These are phyloP conservation scores for Xerus inauris DNA, from an alignment of 2,113 vertebrate species.

Conservation along the genomic window DNA sequence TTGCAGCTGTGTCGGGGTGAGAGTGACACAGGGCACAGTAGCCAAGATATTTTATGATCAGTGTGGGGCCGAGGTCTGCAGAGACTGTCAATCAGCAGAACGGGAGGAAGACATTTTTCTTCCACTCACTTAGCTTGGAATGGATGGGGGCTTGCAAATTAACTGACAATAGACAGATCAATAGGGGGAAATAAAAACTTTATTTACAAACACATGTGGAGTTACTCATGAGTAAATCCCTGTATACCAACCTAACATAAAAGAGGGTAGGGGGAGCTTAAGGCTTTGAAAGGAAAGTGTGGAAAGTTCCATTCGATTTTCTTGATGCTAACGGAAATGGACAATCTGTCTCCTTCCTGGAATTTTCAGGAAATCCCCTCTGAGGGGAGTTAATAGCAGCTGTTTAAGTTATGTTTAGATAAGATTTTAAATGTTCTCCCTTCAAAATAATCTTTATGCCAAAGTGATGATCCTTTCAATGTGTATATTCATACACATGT, in stretches of 20 bases:
- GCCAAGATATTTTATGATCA: not conserved
- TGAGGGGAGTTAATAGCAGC: not conserved
- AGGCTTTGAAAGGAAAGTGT: not conserved
- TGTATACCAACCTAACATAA: not conserved
- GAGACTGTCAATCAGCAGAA: not conserved
- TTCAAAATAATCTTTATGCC: conserved; percentile 7
- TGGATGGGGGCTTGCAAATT: not conserved
- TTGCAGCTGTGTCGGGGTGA: not conserved
- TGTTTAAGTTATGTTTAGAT: not conserved
- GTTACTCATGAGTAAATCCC: not conserved
- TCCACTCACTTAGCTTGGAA: not conserved
- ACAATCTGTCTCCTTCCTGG: not conserved
- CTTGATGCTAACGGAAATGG: not conserved
- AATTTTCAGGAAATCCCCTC: not conserved
- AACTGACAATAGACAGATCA: not conserved
- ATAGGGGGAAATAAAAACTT: not conserved
- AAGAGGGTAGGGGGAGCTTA: not conserved
- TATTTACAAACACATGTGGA: not conserved
- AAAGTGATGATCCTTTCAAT: not conserved
- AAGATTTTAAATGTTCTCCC: conserved; percentile 23
- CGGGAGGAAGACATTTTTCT: not conserved
- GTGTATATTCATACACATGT: not conserved
- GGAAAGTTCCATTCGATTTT: not conserved
- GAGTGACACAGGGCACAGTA: not conserved
- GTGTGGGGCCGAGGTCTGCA: not conserved